Evolutionary conservation across 2,797 vertebrate genomes (phyloP), one percentile per base, ranked within the genome.

Genomic region (Neosilurus hyrtlii): DNA sequence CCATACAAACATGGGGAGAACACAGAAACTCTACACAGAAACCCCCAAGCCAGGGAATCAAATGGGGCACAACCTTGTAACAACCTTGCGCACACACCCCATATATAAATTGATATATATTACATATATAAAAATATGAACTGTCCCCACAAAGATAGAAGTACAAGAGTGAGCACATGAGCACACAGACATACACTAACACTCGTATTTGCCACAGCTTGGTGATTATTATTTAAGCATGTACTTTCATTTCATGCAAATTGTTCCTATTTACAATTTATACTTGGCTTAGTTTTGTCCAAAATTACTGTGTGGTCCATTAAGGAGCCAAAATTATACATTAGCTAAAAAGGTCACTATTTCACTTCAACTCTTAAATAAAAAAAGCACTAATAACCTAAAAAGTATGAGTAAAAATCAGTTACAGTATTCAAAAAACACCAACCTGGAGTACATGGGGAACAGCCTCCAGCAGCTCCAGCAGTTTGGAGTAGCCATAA

Each of bases 401-500:
- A 61, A 61, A 15, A 35, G 37, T 1, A 14, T 4, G 14, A 5
- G 16, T 20, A n/a, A 73, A 49, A 12, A 11, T 54, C n/a, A 37
- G 61, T 24, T 51, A 26, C 30, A 67, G 15, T 43, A 66, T 9
- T 12, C 8, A 7, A 20, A 24, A 68, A 61, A 66, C 3, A 57
- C 81, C 14, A 54, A 99, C 98, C 93, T 99, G 98, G 52, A 99
- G 90, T 1, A 99, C 98, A 7, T 99, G 98, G 61, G 98, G 98
- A 83, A 99, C 96, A 0, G 97, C 97, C 92, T 99, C 98, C 43
- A 99, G 91, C 18, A 99, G 93, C 88, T 99, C 98, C 91, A 99
- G 93, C 82, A 99, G 88, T 88, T 97, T 99, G 18, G 97, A 95
- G 90, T 96, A 99, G 1, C 98, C 98, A 0, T 99, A 99, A 93